phyloP scores from a whole-genome alignment of 2,888 invertebrate species.

The Autographa pulchrina region DNA sequence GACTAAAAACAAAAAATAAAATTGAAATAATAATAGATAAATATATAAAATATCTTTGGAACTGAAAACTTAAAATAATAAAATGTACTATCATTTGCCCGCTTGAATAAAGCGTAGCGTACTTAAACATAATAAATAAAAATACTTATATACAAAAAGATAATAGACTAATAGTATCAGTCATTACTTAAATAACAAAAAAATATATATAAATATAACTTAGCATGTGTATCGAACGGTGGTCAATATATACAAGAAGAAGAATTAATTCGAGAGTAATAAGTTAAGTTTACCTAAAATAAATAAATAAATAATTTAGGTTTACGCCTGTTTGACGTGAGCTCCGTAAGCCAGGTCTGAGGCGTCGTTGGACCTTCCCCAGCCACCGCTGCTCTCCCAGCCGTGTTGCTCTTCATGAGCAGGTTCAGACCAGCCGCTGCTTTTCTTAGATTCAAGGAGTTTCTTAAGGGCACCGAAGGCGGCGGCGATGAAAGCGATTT shows the following conservation, averaged over 20 bases:
- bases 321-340: slow-evolving; percentile 84
- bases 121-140: slow-evolving; percentile 54
- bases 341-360: slow-evolving; percentile 93
- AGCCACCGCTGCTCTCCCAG: slow-evolving; percentile 88
- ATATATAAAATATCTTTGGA: slow-evolving; percentile 83
- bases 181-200: slow-evolving; percentile 64
- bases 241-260: slow-evolving; percentile 57
- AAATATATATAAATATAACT: slow-evolving; percentile 63
- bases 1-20: slow-evolving; percentile 64
- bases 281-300: slow-evolving; percentile 67
- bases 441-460: slow-evolving; percentile 92
- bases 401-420: slow-evolving; percentile 90
- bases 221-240: slow-evolving; percentile 62
- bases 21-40: slow-evolving; percentile 42
- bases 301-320: slow-evolving; percentile 66
- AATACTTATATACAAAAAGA: slow-evolving; percentile 58
- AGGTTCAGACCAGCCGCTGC: slow-evolving; percentile 93
- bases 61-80: slow-evolving; percentile 69
- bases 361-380: slow-evolving; percentile 91
- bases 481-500: slow-evolving; percentile 94
- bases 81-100: slow-evolving; percentile 44
- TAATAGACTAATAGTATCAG: slow-evolving; percentile 67
- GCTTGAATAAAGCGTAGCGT: slow-evolving; percentile 46
- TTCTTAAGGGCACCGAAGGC: slow-evolving; percentile 92
- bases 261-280: slow-evolving; percentile 54